Conservation (phyloP, 1,140 invertebrate species). For the Platorchestia sp. region DNA sequence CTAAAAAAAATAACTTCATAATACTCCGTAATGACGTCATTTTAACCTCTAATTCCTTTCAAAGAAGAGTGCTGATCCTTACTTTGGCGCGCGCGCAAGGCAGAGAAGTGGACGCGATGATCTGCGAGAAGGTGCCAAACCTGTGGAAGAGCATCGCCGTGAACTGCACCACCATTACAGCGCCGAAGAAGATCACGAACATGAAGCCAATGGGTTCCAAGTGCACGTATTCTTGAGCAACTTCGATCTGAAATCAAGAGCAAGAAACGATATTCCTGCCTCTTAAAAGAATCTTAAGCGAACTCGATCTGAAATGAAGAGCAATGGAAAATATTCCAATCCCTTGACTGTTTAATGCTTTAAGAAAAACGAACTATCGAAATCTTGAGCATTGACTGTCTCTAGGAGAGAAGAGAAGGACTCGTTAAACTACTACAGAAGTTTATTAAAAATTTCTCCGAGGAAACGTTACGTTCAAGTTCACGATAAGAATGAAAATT, state of each 20-base stretch:
- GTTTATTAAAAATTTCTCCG: too few species aligned
- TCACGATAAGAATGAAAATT: too few species aligned
- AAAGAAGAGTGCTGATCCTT: neutral
- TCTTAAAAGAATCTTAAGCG: conserved; percentile 69
- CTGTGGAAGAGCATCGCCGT: conserved; percentile 98
- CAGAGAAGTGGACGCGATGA: conserved; percentile 78
- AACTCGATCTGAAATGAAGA: conserved; percentile 70
- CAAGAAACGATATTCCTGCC: neutral
- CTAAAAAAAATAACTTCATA: too few species aligned
- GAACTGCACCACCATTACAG: conserved; percentile 96
- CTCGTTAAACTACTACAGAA: too few species aligned
- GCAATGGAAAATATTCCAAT: neutral
- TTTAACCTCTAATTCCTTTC: neutral
- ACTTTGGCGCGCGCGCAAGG: neutral
- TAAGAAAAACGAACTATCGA: neutral
- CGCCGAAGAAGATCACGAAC: conserved; percentile 97
- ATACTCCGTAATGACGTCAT: neutral
- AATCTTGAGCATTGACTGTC: too few species aligned
- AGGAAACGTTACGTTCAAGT: too few species aligned
- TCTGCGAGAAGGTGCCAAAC: conserved; percentile 97
- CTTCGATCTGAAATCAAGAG: conserved; percentile 44
- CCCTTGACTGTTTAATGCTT: neutral
- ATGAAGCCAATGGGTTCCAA: conserved; percentile 96
- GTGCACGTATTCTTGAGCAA: conserved; percentile 75
- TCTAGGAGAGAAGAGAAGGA: too few species aligned